Conservation (phyloP, 1,140 invertebrate genomes). For the Hetaerina americana region DNA sequence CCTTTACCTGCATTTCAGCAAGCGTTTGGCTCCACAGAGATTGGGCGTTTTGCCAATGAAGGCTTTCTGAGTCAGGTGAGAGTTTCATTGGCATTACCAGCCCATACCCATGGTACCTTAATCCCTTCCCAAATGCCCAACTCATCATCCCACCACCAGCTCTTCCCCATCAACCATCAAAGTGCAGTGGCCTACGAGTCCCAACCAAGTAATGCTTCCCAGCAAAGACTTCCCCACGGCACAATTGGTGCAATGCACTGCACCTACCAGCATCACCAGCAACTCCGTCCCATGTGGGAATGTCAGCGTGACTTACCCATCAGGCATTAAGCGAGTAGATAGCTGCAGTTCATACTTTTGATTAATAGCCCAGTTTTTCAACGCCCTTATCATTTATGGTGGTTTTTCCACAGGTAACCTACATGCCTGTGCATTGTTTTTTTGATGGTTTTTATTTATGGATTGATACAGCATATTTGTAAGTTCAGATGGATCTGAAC, state of each 20-base stretch:
- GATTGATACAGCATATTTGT: too few species aligned
- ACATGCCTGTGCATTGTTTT: too few species aligned
- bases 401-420: too few species aligned
- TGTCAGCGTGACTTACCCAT: background rate
- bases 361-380: too few species aligned
- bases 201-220: background rate
- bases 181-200: background rate
- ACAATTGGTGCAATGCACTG: background rate
- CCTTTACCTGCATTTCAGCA: conserved; percentile 60
- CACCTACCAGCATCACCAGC: background rate
- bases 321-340: background rate
- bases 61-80: conserved; percentile 25
- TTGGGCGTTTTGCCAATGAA: conserved; percentile 49
- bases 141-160: background rate
- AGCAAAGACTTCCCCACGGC: background rate
- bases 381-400: too few species aligned
- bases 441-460: too few species aligned
- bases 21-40: conserved; percentile 63
- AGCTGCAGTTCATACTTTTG: too few species aligned
- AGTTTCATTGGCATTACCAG: background rate
- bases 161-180: background rate
- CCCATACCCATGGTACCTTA: background rate
- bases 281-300: background rate
- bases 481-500: too few species aligned
- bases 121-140: background rate